Conservation (phyloP, 2,888 invertebrate genomes). For the Lottia gigantea region DNA sequence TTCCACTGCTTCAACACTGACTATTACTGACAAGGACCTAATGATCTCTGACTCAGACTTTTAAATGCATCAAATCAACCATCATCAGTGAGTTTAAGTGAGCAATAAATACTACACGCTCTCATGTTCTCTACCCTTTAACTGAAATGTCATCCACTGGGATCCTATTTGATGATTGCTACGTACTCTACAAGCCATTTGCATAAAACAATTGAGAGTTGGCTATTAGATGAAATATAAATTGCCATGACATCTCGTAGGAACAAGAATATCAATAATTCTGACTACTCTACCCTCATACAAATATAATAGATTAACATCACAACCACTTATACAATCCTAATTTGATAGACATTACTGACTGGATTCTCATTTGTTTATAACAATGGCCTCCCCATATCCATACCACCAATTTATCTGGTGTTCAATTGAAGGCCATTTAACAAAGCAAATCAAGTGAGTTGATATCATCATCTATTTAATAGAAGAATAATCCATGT, state of each 20-base stretch:
- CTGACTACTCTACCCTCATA: constrained; percentile 8
- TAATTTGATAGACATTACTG: constrained; percentile 8
- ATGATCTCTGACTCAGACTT: constrained; percentile 6
- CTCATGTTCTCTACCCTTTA: constrained; percentile 4
- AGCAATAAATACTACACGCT: neutral
- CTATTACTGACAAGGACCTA: no score
- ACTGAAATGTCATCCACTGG: constrained; percentile 11
- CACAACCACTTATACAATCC: constrained; percentile 5
- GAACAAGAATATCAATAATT: constrained; percentile 7
- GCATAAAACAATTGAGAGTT: constrained; percentile 7
- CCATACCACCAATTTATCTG: neutral
- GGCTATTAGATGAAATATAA: constrained; percentile 10
- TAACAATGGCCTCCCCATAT: neutral
- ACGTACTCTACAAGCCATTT: neutral
- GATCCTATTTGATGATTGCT: neutral
- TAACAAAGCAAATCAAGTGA: constrained; percentile 5
- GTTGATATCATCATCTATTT: constrained; percentile 7
- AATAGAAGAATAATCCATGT: constrained; percentile 2
- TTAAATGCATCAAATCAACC: constrained; percentile 1
- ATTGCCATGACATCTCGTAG: constrained; percentile 4
- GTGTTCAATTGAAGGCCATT: neutral
- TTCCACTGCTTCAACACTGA: no score
- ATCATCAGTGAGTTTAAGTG: neutral
- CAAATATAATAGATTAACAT: constrained; percentile 1
- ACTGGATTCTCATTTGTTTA: constrained; percentile 1